Evolutionary conservation across 2,888 invertebrate genomes (phyloP).

Genomic region (Euphydryas editha): DNA sequence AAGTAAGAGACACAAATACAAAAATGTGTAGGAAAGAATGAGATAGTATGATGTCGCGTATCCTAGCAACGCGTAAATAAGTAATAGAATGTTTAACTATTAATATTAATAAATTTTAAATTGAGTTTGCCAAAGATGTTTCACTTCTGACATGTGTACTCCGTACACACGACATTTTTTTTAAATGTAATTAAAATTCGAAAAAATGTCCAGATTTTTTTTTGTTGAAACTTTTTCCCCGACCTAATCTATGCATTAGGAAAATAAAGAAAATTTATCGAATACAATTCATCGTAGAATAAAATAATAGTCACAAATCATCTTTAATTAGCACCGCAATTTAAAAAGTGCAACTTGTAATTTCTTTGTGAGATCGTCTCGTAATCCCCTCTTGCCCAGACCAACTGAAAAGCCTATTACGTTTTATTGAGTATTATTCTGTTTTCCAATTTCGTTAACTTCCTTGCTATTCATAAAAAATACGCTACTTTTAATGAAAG

Average conservation of each 20-base stretch:
- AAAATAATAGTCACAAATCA: not conserved
- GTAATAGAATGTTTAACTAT: no score
- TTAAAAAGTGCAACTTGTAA: conserved; percentile 18
- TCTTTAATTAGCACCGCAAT: conserved; percentile 2
- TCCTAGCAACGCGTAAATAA: no score
- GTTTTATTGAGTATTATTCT: conserved; percentile 24
- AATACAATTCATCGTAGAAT: not conserved
- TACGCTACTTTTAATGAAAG: not conserved
- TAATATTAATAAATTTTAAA: no score
- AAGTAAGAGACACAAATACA: no score
- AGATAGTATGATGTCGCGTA: no score
- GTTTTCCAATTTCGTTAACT: conserved; percentile 9
- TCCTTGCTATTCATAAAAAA: conserved; percentile 4
- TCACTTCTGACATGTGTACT: no score
- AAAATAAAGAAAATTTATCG: not conserved
- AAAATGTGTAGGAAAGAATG: no score
- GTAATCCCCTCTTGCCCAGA: conserved; percentile 9
- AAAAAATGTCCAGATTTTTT: no score
- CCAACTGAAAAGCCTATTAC: conserved; percentile 18
- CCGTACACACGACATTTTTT: no score
- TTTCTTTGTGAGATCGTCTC: conserved; percentile 16
- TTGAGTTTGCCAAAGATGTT: no score
- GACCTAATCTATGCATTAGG: not conserved
- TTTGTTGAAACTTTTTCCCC: no score
- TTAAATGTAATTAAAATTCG: no score